Evolutionary conservation across 1,140 invertebrate species (phyloP).

Genomic region (Cephus cinctus): DNA sequence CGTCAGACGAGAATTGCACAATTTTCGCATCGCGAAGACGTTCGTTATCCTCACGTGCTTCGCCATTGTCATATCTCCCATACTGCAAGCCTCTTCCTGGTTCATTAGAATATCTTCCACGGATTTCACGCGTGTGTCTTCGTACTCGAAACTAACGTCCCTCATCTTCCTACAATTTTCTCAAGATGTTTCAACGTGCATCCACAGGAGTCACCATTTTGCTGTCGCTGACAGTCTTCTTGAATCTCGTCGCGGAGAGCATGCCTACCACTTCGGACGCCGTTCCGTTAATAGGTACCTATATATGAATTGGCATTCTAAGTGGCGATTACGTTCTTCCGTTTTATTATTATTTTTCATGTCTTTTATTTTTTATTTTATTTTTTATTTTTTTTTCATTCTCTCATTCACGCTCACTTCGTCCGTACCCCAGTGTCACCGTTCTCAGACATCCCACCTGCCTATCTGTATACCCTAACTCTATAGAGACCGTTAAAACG

Average conservation of each 20-base stretch:
- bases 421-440: not conserved
- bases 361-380: conserved; percentile 23
- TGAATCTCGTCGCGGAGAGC: conserved; percentile 90
- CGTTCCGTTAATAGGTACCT: conserved; percentile 68
- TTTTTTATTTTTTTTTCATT: conserved; percentile 14
- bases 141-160: no score
- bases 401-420: conserved; percentile 9
- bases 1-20: no score
- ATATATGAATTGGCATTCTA: conserved; percentile 13
- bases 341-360: conserved; percentile 14
- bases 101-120: no score
- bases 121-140: no score
- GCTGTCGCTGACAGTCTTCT: conserved; percentile 97
- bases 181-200: conserved; percentile 10
- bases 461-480: no score
- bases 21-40: no score
- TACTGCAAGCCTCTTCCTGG: no score
- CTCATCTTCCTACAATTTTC: conserved; percentile 15
- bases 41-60: no score
- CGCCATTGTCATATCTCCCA: no score
- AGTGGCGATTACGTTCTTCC: no score
- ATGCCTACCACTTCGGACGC: conserved; percentile 90
- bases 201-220: conserved; percentile 94
- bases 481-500: no score
- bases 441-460: no score